phyloP scores from a whole-genome alignment of 2,113 vertebrate genomes.

The Heloderma charlesbogerti region DNA sequence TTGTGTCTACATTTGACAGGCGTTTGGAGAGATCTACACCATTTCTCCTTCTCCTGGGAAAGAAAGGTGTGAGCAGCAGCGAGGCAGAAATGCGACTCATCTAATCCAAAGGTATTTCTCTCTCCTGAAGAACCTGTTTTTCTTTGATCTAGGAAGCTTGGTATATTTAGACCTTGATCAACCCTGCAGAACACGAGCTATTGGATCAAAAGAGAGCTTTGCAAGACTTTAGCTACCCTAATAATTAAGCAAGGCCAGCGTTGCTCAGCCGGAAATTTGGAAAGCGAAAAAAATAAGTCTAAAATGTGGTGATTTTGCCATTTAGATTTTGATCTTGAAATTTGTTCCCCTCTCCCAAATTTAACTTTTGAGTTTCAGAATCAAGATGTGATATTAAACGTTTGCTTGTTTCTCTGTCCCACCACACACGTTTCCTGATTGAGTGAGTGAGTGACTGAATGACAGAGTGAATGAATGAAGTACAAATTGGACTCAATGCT shows the following conservation, averaged over 20 bases:
- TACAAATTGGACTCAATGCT: not conserved
- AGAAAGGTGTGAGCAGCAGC: fast-evolving
- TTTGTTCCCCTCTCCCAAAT: not conserved
- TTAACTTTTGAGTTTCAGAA: too few relatives aligned
- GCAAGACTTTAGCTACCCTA: not conserved
- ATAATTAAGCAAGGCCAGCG: too few relatives aligned
- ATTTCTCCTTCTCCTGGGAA: not conserved
- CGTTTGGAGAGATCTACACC: not conserved
- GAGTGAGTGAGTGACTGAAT: not conserved
- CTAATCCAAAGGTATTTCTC: not conserved
- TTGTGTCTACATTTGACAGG: not conserved
- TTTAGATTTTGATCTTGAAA: too few relatives aligned
- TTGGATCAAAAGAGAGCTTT: not conserved
- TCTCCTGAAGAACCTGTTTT: not conserved
- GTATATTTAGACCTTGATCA: too few relatives aligned
- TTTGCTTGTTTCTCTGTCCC: too few relatives aligned
- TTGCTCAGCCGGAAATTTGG: not conserved
- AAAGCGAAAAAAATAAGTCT: not conserved
- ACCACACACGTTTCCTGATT: not conserved
- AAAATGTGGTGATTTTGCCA: not conserved
- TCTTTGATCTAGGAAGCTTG: not conserved
- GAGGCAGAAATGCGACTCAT: too few relatives aligned
- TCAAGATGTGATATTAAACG: too few relatives aligned
- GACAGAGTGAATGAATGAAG: not conserved
- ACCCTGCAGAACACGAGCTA: not conserved